Evolutionary conservation across 2,113 vertebrate species (phyloP).

Genomic region (Misgurnus anguillicaudatus): DNA sequence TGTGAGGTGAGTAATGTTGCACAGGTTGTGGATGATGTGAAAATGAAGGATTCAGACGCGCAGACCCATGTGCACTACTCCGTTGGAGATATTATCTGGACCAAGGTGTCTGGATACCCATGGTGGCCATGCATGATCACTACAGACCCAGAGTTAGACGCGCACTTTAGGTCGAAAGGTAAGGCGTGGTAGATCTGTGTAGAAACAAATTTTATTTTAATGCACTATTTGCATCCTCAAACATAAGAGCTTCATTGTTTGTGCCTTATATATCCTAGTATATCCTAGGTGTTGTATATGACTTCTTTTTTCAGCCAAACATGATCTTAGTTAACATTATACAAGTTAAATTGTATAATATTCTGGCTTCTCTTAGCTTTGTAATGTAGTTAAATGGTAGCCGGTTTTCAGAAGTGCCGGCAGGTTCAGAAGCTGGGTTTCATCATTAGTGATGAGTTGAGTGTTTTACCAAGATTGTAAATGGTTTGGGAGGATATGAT

Average conservation of each 20-base stretch:
- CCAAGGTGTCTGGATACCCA: conserved; percentile 93
- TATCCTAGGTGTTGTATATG: too few species aligned
- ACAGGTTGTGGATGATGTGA: background rate
- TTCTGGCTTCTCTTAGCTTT: too few species aligned
- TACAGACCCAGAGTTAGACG: conserved; percentile 84
- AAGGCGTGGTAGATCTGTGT: conserved; percentile 29
- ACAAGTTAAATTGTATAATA: too few species aligned
- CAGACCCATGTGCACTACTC: conserved; percentile 63
- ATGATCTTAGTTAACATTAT: too few species aligned
- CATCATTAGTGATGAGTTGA: too few species aligned
- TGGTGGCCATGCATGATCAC: conserved; percentile 99
- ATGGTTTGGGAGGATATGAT: too few species aligned
- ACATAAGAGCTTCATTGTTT: background rate
- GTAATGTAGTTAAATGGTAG: too few species aligned
- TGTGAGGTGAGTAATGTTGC: conserved; percentile 22
- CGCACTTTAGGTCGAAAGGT: conserved; percentile 90
- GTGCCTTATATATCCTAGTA: too few species aligned
- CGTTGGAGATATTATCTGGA: conserved; percentile 91
- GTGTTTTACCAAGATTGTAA: too few species aligned
- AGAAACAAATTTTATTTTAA: background rate
- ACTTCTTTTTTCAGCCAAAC: too few species aligned
- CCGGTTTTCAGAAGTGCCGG: too few species aligned
- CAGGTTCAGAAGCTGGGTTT: too few species aligned
- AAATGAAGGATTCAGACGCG: background rate
- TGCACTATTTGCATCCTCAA: background rate